These are phyloP conservation scores for Trypoxylus dichotomus DNA, from an alignment of 1,140 invertebrate species.

Conservation along the genomic window DNA sequence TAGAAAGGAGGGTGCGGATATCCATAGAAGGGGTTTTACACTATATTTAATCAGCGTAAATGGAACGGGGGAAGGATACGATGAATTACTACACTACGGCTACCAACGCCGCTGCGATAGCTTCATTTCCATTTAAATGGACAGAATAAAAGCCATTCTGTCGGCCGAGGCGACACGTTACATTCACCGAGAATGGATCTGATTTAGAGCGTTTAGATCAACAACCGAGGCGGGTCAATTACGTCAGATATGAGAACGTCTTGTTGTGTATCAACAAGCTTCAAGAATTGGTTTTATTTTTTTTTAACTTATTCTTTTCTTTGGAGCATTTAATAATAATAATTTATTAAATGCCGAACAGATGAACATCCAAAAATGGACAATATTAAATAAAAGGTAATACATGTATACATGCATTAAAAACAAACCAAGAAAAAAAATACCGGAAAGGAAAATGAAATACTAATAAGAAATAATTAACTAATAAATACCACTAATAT, in stretches of 20 bases:
- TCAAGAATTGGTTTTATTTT: too few species aligned
- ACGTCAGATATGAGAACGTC: background rate
- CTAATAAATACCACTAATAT: too few species aligned
- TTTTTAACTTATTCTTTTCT: too few species aligned
- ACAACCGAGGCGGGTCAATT: background rate
- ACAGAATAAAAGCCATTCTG: background rate
- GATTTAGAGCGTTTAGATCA: background rate
- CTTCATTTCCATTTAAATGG: slow-evolving; percentile 27
- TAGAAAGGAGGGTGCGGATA: background rate
- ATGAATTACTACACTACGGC: background rate
- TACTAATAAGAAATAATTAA: too few species aligned
- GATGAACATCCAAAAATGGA: too few species aligned
- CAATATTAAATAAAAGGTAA: too few species aligned
- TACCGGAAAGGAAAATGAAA: too few species aligned
- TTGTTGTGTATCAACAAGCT: too few species aligned
- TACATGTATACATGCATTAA: too few species aligned
- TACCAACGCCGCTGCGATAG: background rate
- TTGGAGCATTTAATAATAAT: too few species aligned
- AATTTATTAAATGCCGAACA: too few species aligned
- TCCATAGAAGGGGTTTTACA: background rate
- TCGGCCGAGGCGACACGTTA: background rate
- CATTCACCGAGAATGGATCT: background rate
- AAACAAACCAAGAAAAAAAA: too few species aligned
- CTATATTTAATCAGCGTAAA: slow-evolving; percentile 25
- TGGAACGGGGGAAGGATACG: background rate